phyloP scores from a whole-genome alignment of 2,888 invertebrate genomes.

The Drosophila infuscata region DNA sequence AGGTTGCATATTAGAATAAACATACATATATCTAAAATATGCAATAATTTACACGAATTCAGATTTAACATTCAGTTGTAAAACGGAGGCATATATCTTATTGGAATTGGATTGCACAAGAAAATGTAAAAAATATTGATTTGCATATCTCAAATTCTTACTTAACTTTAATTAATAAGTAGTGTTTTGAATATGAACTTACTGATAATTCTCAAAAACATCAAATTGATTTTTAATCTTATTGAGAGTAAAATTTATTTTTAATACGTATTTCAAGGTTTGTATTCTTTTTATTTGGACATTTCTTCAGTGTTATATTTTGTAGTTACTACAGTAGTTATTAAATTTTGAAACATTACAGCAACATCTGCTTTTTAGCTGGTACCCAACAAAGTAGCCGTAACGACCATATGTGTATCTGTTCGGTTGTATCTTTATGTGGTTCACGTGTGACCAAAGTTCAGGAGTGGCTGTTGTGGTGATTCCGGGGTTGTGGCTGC shows the following conservation, averaged over 20 bases:
- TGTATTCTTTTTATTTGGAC: not conserved
- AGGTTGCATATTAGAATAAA: constrained; percentile 13
- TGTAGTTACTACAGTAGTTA: not conserved
- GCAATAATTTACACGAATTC: constrained; percentile 27
- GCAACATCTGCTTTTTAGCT: constrained; percentile 21
- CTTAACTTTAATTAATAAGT: not conserved
- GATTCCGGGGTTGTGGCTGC: not conserved
- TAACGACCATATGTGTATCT: constrained; percentile 70
- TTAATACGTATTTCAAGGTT: not conserved
- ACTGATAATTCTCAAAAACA: too few species aligned
- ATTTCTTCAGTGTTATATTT: not conserved
- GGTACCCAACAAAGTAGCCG: constrained; percentile 3
- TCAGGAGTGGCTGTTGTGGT: not conserved
- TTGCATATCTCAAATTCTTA: not conserved
- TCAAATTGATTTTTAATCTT: too few species aligned
- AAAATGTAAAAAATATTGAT: not conserved
- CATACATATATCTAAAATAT: constrained; percentile 31
- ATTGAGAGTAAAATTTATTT: not conserved
- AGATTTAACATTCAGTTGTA: constrained; percentile 10
- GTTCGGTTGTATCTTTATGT: constrained; percentile 70
- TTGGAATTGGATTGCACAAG: not conserved
- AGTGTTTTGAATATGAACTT: not conserved
- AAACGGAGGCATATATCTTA: not conserved
- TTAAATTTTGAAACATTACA: constrained; percentile 13
- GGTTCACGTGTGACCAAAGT: constrained; percentile 57